Evolutionary conservation across 2,888 invertebrate species (phyloP).

Genomic region (Scotopteryx bipunctaria): DNA sequence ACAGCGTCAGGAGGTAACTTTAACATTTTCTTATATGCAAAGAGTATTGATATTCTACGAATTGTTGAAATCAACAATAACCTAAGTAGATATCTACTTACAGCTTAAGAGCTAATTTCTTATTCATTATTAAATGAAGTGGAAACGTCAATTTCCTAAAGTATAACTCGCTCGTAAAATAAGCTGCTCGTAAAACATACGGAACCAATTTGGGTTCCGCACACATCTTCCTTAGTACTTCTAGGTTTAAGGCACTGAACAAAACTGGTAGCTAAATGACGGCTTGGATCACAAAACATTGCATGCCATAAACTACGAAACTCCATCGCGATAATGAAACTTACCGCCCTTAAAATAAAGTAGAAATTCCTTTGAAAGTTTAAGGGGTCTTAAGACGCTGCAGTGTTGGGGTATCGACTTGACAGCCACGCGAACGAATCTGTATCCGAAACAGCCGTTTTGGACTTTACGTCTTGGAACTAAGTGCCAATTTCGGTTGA

Average conservation of each 20-base stretch:
- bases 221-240: slow-evolving; percentile 32
- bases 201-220: slow-evolving; percentile 35
- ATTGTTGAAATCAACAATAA: too few relatives aligned
- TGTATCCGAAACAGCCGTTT: slow-evolving; percentile 44
- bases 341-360: slow-evolving; percentile 32
- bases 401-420: slow-evolving; percentile 32
- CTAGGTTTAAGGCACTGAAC: slow-evolving; percentile 51
- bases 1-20: too few relatives aligned
- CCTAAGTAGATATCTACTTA: too few relatives aligned
- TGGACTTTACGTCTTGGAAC: slow-evolving; percentile 44
- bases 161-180: slow-evolving; percentile 23
- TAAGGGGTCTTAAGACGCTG: slow-evolving; percentile 35
- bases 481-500: slow-evolving; percentile 52
- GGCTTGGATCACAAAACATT: slow-evolving; percentile 52
- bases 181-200: slow-evolving; percentile 16
- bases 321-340: slow-evolving; percentile 34
- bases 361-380: slow-evolving; percentile 28
- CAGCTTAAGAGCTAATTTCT: background rate
- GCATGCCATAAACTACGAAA: slow-evolving; percentile 47
- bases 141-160: slow-evolving; percentile 12
- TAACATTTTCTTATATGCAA: too few relatives aligned
- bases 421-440: slow-evolving; percentile 53
- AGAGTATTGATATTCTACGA: too few relatives aligned
- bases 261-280: slow-evolving; percentile 59
- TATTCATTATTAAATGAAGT: slow-evolving; percentile 12